phyloP scores from a whole-genome alignment of 2,797 vertebrate species.

The Thripadectes ignobilis region DNA sequence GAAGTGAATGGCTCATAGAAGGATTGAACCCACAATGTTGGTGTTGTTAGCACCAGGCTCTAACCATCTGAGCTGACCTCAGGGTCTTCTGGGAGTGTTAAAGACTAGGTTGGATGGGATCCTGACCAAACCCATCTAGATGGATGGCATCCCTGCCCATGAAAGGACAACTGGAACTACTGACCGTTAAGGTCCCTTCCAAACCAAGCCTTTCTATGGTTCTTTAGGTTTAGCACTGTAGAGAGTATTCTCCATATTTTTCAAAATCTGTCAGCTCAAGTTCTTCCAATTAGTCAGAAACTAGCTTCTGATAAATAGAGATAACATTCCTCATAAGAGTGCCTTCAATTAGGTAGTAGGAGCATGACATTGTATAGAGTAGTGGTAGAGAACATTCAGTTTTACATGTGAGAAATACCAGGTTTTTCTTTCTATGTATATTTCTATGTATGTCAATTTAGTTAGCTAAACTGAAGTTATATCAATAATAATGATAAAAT shows the following conservation, averaged over 20 bases:
- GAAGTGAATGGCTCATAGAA: background rate
- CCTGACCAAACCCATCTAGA: background rate
- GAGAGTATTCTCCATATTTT: background rate
- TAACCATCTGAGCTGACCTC: background rate
- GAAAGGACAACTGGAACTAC: no score
- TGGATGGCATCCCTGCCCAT: background rate
- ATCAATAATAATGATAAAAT: background rate
- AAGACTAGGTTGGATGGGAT: no score
- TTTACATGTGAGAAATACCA: background rate
- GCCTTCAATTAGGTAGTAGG: background rate
- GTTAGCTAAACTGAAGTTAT: background rate
- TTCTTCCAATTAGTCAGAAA: background rate
- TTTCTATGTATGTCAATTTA: background rate
- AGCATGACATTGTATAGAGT: background rate
- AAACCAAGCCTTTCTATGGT: background rate
- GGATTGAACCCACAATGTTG: background rate
- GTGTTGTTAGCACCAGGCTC: background rate
- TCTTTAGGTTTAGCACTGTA: background rate
- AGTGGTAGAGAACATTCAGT: background rate
- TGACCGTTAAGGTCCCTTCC: background rate
- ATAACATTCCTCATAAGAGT: background rate
- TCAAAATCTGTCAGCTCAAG: background rate
- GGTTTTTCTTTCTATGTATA: background rate
- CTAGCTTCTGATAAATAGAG: background rate
- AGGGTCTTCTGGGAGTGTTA: background rate